Evolutionary conservation across 1,140 invertebrate genomes (phyloP).

Genomic region (Scaptomyza pallida): DNA sequence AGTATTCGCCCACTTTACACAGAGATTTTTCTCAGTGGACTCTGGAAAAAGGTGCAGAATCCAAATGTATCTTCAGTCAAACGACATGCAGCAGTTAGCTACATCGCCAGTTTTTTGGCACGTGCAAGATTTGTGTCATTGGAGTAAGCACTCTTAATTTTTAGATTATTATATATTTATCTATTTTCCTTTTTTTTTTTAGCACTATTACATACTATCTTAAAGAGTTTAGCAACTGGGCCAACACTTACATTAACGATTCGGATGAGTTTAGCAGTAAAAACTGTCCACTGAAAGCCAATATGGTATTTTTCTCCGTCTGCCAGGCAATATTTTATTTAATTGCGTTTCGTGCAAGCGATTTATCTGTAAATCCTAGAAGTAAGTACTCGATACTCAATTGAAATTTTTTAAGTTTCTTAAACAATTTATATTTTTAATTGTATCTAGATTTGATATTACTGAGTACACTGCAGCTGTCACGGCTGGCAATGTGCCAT

Average conservation of each 20-base stretch:
- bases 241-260: slow-evolving; percentile 89
- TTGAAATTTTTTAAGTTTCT: background rate
- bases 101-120: slow-evolving; percentile 90
- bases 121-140: slow-evolving; percentile 88
- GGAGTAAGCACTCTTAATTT: slow-evolving; percentile 84
- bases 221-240: slow-evolving; percentile 88
- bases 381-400: slow-evolving; percentile 85
- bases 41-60: slow-evolving; percentile 91
- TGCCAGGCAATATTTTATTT: slow-evolving; percentile 96
- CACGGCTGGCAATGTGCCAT: slow-evolving; percentile 91
- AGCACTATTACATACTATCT: slow-evolving; percentile 87
- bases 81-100: slow-evolving; percentile 89
- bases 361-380: slow-evolving; percentile 90
- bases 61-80: slow-evolving; percentile 87
- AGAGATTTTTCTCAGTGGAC: slow-evolving; percentile 88
- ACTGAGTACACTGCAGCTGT: slow-evolving; percentile 91
- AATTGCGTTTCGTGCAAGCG: slow-evolving; percentile 93
- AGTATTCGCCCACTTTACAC: slow-evolving; percentile 88
- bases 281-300: slow-evolving; percentile 87
- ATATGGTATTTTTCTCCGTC: slow-evolving; percentile 94
- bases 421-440: no score
- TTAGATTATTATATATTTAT: background rate
- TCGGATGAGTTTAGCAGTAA: slow-evolving; percentile 84
- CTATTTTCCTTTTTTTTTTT: slow-evolving; percentile 16
- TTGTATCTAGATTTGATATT: slow-evolving; percentile 89